phyloP scores from a whole-genome alignment of 2,797 vertebrate genomes.

The Peromyscus aztecus region DNA sequence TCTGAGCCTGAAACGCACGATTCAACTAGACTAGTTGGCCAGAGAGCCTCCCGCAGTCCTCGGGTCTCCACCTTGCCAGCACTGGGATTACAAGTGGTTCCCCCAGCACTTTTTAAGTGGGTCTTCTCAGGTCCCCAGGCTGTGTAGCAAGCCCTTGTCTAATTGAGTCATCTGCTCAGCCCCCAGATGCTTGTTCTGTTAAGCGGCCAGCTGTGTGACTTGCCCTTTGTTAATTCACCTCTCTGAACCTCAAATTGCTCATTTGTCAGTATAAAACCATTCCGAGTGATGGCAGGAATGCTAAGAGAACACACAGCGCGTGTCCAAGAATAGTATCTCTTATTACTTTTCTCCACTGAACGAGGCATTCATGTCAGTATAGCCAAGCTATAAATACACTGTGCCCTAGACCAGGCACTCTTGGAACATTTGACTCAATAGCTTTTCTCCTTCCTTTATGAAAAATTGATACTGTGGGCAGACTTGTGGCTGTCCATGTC shows the following conservation, averaged over 20 bases:
- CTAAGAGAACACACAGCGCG: not conserved
- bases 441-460: slow-evolving; percentile 51
- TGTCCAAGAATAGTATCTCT: slow-evolving; percentile 28
- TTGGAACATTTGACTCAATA: slow-evolving; percentile 76
- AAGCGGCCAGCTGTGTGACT: slow-evolving; percentile 7
- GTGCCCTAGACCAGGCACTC: slow-evolving; percentile 39
- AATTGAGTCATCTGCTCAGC: not conserved
- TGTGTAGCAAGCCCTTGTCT: not conserved
- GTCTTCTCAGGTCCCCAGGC: not conserved
- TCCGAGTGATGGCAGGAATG: not conserved
- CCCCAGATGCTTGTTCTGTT: not conserved
- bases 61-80: not conserved
- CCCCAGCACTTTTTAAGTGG: not conserved
- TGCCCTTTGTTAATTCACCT: not conserved
- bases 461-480: slow-evolving; percentile 72
- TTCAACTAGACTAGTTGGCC: not conserved
- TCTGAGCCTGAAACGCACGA: not conserved
- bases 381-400: slow-evolving; percentile 70
- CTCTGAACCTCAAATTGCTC: slow-evolving; percentile 61
- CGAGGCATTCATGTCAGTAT: slow-evolving; percentile 43
- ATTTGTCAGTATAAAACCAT: slow-evolving; percentile 13
- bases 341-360: slow-evolving; percentile 41
- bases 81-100: not conserved
- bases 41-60: not conserved
- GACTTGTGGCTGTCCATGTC: slow-evolving; percentile 67